Conservation (phyloP, 2,113 vertebrate species). For the Corvus hawaiiensis region DNA sequence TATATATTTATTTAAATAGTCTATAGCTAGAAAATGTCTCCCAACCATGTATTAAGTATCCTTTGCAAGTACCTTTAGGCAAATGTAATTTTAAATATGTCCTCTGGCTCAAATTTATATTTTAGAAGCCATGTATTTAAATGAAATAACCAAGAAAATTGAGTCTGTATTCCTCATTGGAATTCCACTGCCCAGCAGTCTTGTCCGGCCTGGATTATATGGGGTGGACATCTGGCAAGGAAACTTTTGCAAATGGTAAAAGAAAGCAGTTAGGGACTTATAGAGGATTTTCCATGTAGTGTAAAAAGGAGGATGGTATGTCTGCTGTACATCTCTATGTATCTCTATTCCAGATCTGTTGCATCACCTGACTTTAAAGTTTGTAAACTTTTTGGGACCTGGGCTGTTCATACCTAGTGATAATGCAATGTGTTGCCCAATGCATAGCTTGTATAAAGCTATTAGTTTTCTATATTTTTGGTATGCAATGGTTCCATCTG, state of each 20-base stretch:
- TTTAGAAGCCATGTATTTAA: neutral
- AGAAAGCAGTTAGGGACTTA: neutral
- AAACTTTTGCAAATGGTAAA: neutral
- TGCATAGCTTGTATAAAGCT: no score
- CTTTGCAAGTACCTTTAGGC: neutral
- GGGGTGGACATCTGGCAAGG: rapidly evolving
- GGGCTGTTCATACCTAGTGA: neutral
- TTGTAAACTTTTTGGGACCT: neutral
- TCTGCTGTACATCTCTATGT: neutral
- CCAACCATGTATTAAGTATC: neutral
- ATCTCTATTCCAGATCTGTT: rapidly evolving
- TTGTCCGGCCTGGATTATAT: neutral
- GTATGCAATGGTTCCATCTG: neutral
- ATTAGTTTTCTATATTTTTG: neutral
- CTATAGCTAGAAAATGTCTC: neutral
- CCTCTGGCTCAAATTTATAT: neutral
- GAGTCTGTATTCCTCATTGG: neutral
- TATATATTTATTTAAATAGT: neutral
- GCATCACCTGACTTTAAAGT: neutral
- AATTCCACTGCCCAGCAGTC: neutral
- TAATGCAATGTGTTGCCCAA: no score
- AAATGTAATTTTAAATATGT: neutral
- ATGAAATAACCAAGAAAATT: neutral
- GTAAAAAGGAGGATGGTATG: neutral
- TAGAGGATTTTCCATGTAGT: neutral